phyloP scores from a whole-genome alignment of 2,113 vertebrate genomes.

The Varanus salvator region DNA sequence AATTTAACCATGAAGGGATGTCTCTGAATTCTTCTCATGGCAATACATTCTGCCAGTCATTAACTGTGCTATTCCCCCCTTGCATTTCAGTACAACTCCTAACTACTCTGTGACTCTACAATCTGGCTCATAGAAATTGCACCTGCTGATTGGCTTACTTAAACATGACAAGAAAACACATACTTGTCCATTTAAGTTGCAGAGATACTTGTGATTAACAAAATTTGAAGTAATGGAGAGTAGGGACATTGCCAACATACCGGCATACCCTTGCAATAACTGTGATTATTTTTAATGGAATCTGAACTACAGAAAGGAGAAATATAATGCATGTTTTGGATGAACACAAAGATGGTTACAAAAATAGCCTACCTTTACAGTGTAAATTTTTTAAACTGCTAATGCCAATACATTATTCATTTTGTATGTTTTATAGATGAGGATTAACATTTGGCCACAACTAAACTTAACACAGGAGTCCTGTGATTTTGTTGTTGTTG shows the following conservation, averaged over 20 bases:
- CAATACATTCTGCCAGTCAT: not conserved
- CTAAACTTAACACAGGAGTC: too few relatives aligned
- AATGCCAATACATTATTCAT: not conserved
- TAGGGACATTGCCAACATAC: too few relatives aligned
- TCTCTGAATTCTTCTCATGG: not conserved
- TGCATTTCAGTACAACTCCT: not conserved
- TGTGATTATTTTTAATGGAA: too few relatives aligned
- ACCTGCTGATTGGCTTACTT: not conserved
- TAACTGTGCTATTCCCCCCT: not conserved
- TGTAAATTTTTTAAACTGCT: not conserved
- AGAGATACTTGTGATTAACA: too few relatives aligned
- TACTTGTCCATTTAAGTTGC: too few relatives aligned
- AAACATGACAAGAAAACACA: not conserved
- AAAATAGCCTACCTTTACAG: not conserved
- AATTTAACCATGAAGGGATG: too few relatives aligned
- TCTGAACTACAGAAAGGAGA: too few relatives aligned
- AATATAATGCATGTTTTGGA: not conserved
- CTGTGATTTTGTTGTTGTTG: too few relatives aligned
- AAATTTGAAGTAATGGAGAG: too few relatives aligned
- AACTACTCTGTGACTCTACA: not conserved
- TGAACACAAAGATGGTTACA: not conserved
- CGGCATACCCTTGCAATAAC: too few relatives aligned
- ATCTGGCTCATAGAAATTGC: not conserved
- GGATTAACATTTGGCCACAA: too few relatives aligned
- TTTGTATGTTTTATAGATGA: too few relatives aligned